Percentiles rank a stretch among this genome's conserved stretches.
Conservation (phyloP, 2,797 vertebrate species). For the Hemibagrus guttatus region DNA sequence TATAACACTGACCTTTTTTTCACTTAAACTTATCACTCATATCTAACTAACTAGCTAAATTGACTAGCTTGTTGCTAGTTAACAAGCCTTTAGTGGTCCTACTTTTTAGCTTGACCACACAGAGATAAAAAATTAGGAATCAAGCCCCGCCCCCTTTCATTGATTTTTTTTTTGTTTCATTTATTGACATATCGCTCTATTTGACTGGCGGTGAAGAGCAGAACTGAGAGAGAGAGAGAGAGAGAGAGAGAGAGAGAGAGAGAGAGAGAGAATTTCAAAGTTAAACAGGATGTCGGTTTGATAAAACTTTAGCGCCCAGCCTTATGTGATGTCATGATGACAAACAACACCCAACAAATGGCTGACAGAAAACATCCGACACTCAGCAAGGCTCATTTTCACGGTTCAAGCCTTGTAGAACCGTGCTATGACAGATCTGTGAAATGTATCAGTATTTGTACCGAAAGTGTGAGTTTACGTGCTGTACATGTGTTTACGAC, state of each 20-base stretch:
- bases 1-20: neutral
- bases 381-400: neutral
- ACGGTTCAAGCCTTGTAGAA: neutral
- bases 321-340: slow-evolving; percentile 56
- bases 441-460: neutral
- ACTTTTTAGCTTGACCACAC: neutral
- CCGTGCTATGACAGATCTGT: neutral
- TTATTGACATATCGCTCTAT: neutral
- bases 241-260: neutral
- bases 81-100: neutral
- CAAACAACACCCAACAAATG: slow-evolving; percentile 33
- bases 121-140: neutral
- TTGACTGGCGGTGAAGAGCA: neutral
- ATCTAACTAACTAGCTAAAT: neutral
- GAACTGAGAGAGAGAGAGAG: neutral
- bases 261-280: neutral
- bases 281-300: neutral
- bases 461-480: neutral
- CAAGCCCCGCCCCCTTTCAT: no score
- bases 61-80: neutral
- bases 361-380: slow-evolving; percentile 35
- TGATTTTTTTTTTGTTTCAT: neutral
- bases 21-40: neutral
- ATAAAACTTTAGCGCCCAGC: neutral
- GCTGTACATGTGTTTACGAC: neutral